Percentiles rank a stretch among this genome's conserved stretches.
Conservation (phyloP, 2,797 vertebrate species). For the Crenuchus spilurus region DNA sequence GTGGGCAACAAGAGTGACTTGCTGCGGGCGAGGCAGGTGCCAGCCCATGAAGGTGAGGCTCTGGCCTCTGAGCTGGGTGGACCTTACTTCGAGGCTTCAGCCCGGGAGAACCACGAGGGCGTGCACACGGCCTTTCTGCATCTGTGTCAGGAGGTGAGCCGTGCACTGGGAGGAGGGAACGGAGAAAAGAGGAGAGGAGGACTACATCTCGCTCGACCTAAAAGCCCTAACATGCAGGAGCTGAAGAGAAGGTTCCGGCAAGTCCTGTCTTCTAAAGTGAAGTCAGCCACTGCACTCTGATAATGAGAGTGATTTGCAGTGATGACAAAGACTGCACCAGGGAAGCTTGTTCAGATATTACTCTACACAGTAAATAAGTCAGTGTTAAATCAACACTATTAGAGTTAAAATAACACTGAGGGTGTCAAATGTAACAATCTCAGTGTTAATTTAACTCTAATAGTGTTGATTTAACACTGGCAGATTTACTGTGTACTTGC, state of each 20-base stretch:
- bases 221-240: constrained; percentile 96
- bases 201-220: constrained; percentile 88
- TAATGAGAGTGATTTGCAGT: neutral
- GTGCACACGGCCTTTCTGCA: constrained; percentile 87
- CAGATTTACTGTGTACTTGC: too few relatives aligned
- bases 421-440: too few relatives aligned
- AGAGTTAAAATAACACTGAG: too few relatives aligned
- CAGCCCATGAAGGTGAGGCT: constrained; percentile 84
- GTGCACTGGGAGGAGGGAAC: constrained; percentile 82
- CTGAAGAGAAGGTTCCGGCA: constrained; percentile 91
- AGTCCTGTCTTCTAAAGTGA: constrained; percentile 90
- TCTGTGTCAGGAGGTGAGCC: constrained; percentile 88
- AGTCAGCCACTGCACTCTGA: constrained; percentile 67
- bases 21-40: constrained; percentile 87
- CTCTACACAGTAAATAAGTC: too few relatives aligned
- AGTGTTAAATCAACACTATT: too few relatives aligned
- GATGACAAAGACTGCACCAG: constrained; percentile 3
- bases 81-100: constrained; percentile 88
- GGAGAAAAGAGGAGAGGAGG: constrained; percentile 89
- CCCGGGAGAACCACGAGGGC: constrained; percentile 87
- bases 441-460: too few relatives aligned
- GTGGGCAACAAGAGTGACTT: constrained; percentile 93
- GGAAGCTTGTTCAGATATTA: neutral
- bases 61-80: constrained; percentile 83
- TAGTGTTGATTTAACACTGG: too few relatives aligned